phyloP scores from a whole-genome alignment of 1,140 invertebrate species.

The Aporrectodea caliginosa region DNA sequence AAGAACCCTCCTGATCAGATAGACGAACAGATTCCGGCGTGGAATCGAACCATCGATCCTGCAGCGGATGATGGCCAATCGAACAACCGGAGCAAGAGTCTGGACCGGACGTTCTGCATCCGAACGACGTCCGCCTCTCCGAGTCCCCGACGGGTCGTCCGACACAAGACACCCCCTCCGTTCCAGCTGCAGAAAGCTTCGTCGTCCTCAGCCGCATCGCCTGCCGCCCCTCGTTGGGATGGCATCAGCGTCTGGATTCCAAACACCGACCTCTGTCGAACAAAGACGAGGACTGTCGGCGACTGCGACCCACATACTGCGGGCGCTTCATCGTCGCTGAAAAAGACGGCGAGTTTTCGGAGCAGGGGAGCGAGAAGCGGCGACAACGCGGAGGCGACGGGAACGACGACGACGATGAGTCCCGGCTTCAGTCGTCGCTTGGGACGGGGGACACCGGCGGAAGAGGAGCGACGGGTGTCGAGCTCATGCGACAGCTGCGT shows the following conservation, averaged over 20 bases:
- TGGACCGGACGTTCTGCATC: background rate
- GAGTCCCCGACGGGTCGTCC: background rate
- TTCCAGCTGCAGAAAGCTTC: background rate
- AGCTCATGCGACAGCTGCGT: background rate
- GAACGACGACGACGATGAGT: background rate
- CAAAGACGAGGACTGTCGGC: background rate
- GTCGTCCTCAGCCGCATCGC: background rate
- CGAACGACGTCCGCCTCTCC: background rate
- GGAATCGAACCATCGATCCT: too few species aligned
- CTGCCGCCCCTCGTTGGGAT: slow-evolving; percentile 1
- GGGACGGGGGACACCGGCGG: too few species aligned
- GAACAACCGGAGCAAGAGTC: background rate
- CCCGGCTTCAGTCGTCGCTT: background rate
- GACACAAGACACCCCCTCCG: background rate
- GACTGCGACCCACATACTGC: background rate
- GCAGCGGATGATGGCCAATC: too few species aligned
- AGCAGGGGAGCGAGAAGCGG: background rate
- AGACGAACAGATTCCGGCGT: too few species aligned
- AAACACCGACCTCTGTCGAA: slow-evolving; percentile 1
- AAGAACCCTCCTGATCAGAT: background rate
- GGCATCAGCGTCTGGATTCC: slow-evolving; percentile 14
- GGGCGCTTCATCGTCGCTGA: background rate
- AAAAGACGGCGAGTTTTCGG: background rate
- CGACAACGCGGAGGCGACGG: too few species aligned
- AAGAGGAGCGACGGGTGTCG: background rate